Evolutionary conservation across 1,140 invertebrate genomes (phyloP).

Genomic region (Elymnias hypermnestra): DNA sequence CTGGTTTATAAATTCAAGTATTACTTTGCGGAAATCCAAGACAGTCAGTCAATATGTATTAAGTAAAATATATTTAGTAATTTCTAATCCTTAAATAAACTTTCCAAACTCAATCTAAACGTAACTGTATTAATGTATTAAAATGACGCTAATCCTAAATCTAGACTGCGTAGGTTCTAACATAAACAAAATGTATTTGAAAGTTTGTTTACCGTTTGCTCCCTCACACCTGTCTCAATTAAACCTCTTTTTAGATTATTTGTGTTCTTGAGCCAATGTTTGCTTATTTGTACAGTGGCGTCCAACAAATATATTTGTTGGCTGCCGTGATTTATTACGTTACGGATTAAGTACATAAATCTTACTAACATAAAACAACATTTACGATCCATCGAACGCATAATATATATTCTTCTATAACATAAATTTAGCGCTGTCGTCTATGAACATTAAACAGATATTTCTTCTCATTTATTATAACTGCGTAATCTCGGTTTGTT

Average conservation of each 20-base stretch:
- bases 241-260: constrained; percentile 19
- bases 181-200: neutral
- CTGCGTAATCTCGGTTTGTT: constrained; percentile 4
- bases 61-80: no score
- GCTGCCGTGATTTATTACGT: constrained; percentile 11
- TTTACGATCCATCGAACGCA: constrained; percentile 6
- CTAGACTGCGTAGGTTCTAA: neutral
- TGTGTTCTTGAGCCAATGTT: constrained; percentile 19
- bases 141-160: neutral
- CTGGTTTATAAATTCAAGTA: no score
- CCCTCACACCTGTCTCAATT: constrained; percentile 14
- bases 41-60: no score
- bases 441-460: neutral
- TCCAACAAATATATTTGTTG: constrained; percentile 18
- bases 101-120: neutral
- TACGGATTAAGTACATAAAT: constrained; percentile 5
- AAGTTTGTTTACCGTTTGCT: neutral
- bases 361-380: constrained; percentile 1
- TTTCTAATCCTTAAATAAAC: no score
- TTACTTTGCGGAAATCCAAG: no score
- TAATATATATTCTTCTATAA: neutral
- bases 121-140: neutral
- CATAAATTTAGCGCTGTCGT: neutral
- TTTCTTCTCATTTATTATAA: neutral
- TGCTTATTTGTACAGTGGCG: constrained; percentile 12